Evolutionary conservation across 1,140 invertebrate species (phyloP), one percentile per base, ranked within the genome.

Genomic region (Tribolium castaneum): DNA sequence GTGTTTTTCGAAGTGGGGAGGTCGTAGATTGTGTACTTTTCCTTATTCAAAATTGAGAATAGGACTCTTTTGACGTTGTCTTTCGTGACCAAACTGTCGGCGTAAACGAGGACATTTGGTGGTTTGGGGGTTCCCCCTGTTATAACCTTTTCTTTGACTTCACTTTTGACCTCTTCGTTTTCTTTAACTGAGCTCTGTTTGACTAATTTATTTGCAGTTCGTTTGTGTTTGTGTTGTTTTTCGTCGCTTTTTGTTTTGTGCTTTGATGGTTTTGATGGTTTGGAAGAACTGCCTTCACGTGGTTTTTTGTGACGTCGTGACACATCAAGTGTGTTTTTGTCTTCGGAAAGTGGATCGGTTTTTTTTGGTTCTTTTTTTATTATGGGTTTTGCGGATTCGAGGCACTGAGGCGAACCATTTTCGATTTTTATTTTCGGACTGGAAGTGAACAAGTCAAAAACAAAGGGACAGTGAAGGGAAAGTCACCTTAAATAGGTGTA

Each of bases 31-130:
- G 90, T 91, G 83, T 96, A 97, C 78, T 90, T 92, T 78, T 95
- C 90, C 81, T 87, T 90, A 84, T 94, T 92, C 12, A 97, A 84
- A 52, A 93, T 91, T 79, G 91, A 88, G 14, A 89, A 87, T 6
- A 97, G 84, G 2, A 94, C 91, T 16, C 87, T 86, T 83, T 92
- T 92, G 14, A 95, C 90, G 84, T 92, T 92, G 52, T 94, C 92
- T 80, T 92, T 92, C 16, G 92, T 91, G 16, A 90, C 89, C 51
- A 90, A 81, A 84, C 93, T 94, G 82, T 96, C 94, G 12, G 94
- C 93, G 87, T 95, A 96, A 34, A 97, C 92, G 19, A 96, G 88
- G 77, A 97, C 90, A 87, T 96, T 96, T 3, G 94, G 93, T 13
- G 95, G 94, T 88, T 95, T 94, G 3, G n/a, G 34, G 13, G 16